phyloP scores from a whole-genome alignment of 2,888 invertebrate species.

The Psylliodes chrysocephalus region DNA sequence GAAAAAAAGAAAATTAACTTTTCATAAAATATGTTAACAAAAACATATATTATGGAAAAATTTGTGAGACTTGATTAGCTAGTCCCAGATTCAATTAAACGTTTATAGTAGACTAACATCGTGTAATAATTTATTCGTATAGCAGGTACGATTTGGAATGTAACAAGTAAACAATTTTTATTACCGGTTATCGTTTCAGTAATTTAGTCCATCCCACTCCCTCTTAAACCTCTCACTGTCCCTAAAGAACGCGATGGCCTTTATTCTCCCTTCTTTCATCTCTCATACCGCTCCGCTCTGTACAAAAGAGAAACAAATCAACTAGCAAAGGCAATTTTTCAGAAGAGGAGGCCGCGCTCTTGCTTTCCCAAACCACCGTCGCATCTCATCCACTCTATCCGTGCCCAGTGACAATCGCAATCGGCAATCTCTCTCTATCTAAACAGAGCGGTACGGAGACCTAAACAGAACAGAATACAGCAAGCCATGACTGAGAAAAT shows the following conservation, averaged over 20 bases:
- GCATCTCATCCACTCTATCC: slow-evolving; percentile 19
- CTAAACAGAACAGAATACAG: slow-evolving; percentile 28
- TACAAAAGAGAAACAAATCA: slow-evolving; percentile 14
- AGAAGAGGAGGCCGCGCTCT: slow-evolving; percentile 8
- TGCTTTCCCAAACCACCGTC: slow-evolving; percentile 17
- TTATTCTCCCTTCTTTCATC: background rate
- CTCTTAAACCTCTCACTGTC: background rate
- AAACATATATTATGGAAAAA: too few species aligned
- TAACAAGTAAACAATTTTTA: too few species aligned
- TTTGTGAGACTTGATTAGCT: too few species aligned
- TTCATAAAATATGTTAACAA: too few species aligned
- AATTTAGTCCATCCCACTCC: too few species aligned
- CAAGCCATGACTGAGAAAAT: slow-evolving; percentile 58
- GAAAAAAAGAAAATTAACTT: too few species aligned
- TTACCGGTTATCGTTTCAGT: too few species aligned
- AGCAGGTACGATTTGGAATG: too few species aligned
- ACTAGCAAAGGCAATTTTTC: slow-evolving; percentile 22
- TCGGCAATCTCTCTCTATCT: slow-evolving; percentile 24
- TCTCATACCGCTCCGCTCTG: background rate
- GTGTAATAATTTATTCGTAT: too few species aligned
- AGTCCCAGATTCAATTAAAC: too few species aligned
- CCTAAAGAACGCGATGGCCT: background rate
- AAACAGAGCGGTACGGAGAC: slow-evolving; percentile 25
- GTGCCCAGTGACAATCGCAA: slow-evolving; percentile 23
- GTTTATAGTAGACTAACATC: too few species aligned